Base-by-base conservation (phyloP, 2,113 vertebrate species). In the Stercorarius parasiticus region DNA sequence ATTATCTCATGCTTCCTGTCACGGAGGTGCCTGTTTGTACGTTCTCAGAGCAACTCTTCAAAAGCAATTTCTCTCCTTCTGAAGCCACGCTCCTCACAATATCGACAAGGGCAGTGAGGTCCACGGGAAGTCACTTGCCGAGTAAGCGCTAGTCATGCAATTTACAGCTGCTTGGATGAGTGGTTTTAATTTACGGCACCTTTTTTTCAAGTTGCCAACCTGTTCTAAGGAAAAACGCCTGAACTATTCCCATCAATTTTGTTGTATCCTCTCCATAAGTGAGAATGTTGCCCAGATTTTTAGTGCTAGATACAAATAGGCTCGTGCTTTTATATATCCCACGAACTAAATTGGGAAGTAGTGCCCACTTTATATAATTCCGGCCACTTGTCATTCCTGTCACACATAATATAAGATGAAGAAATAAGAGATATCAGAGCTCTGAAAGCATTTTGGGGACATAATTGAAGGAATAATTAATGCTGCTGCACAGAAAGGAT, bases 21-120 rank as follows among this genome's bases (percentile, higher is more conserved):
- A 53, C 15, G 66, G 58, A 58, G 15, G 50, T 43, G 25, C 38
- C 30, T 81, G 32, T 49, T 69, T 45, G 62, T 49, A 55, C 66
- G 43, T 78, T 93, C 74, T 85, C 22, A 53, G 84, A 80, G 30
- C 15, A 93, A 52, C 36, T 83, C 64, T 70, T 91, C 66, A 72
- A 88, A 84, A 95, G 64, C 80, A 88, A 81, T 94, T 83, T 71
- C 67, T 85, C 56, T 80, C 81, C 15, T 23, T 84, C 32, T 79
- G 79, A 82, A 76, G 77, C 67, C 25, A 25, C 18, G 52, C 32
- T 72, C 21, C 53, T 89, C 55, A 50, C 45, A 80, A 43, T 85
- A 95, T 82, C 89, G 88, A 88, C 92, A 97, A 95, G 94, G 94
- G 93, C 92, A 91, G 61, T 17, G 42, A 92, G 87, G 94, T 91